Evolutionary conservation across 2,797 vertebrate genomes (phyloP), one percentile per base, ranked within the genome.

Genomic region (Ammospiza maritima): DNA sequence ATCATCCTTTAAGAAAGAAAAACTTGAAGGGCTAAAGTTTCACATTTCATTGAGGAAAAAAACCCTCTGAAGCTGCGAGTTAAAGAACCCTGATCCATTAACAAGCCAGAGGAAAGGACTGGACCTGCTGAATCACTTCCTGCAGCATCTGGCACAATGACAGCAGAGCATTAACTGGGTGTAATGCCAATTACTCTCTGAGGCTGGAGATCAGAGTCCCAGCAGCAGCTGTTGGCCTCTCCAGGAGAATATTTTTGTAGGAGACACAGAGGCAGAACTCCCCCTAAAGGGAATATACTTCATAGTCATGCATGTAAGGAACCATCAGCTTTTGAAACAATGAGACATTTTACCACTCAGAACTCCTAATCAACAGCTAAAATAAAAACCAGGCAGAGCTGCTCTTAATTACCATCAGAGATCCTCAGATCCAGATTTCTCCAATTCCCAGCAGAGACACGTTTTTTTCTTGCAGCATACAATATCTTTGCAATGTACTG

Each of bases 71-170:
- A 88, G 67, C 47, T 60, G 40, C 2, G 30, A 32, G 62, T 74
- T 69, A 51, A 74, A 73, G 57, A 54, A 23, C 44, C 65, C 71
- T 65, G 72, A 93, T 92, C 82, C 76, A 91, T 89, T 91, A 88
- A 62, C 0, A 12, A 83, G 62, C 15, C 84, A 87, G 38, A 75
- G 73, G 73, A 83, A 86, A 92, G 48, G 44, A 93, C 1, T 30
- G 1, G 16, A 91, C 47, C 70, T 84, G 83, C 85, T 92, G 93
- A 95, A 95, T 94, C 85, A 89, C 88, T 81, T 96, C 90, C 92
- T 95, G 79, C 73, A 88, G 71, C 67, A 71, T 29, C 84, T 96
- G 95, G 93, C 87, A 89, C 57, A 8, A 12, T 1, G 60, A 94
- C 80, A 95, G 2, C 10, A 0, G 8, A 53, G 76, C 89, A 88